A percentile compares a stretch with the other conserved stretches of the same genome.
Conservation (phyloP, 2,797 vertebrate genomes). For the Urosaurus nigricauda region DNA sequence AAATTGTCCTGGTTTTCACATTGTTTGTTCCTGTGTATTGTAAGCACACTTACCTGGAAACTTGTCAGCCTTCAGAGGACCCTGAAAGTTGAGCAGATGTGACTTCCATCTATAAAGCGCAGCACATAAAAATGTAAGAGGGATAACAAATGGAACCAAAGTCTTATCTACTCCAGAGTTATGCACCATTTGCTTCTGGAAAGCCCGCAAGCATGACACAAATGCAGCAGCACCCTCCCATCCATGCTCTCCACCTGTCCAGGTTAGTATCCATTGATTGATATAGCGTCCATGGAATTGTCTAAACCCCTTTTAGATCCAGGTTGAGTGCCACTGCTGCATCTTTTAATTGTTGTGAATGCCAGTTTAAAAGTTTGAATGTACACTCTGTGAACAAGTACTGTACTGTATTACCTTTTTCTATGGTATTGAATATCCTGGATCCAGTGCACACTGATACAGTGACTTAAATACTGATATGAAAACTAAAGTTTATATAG, state of each 20-base stretch:
- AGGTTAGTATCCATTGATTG: not conserved
- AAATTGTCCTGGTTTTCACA: no score
- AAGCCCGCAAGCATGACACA: not conserved
- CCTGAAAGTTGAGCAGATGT: not conserved
- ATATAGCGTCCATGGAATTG: not conserved
- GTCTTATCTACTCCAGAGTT: not conserved
- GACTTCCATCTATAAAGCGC: not conserved
- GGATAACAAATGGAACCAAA: not conserved
- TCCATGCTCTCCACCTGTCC: not conserved
- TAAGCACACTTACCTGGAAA: no score
- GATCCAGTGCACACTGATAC: not conserved
- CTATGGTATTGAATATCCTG: not conserved
- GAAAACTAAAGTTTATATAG: not conserved
- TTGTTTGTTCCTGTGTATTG: no score
- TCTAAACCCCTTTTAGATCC: no score
- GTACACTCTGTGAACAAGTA: not conserved
- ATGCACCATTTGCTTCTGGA: no score
- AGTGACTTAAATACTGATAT: not conserved
- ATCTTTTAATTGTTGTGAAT: not conserved
- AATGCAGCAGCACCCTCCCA: not conserved
- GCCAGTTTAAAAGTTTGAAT: not conserved
- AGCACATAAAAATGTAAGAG: not conserved
- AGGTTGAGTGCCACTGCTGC: no score
- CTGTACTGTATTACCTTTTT: no score
- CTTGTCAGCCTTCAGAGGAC: not conserved